These are phyloP conservation scores for Aleadryas rufinucha DNA, from an alignment of 2,113 vertebrate species.

Conservation along the genomic window DNA sequence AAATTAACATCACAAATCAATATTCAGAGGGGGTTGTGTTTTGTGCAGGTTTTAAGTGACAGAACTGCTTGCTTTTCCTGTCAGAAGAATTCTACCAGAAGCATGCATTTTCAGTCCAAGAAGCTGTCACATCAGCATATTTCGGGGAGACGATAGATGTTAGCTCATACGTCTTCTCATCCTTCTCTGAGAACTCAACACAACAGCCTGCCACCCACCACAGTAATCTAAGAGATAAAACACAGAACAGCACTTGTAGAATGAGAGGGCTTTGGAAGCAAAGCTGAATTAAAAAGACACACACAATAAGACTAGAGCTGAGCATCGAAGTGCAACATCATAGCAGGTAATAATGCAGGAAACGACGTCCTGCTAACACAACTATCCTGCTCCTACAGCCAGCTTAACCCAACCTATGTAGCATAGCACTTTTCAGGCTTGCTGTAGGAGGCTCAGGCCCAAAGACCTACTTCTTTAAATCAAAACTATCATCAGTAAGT, in stretches of 20 bases:
- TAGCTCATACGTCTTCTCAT: neutral
- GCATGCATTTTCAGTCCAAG: neutral
- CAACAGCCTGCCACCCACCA: neutral
- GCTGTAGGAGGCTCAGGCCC: neutral
- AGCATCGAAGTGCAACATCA: neutral
- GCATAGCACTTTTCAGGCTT: neutral
- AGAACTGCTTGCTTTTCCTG: neutral
- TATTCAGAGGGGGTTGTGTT: neutral
- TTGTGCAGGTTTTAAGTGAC: neutral
- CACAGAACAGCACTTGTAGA: neutral
- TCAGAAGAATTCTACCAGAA: neutral
- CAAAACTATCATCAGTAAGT: neutral
- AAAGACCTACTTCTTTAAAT: neutral
- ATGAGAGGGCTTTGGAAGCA: neutral
- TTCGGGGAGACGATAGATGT: neutral
- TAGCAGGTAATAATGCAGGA: neutral
- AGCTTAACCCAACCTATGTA: neutral
- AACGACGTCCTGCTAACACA: neutral
- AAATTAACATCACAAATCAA: neutral
- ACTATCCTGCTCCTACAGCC: neutral
- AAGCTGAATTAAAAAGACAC: neutral
- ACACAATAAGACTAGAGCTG: neutral
- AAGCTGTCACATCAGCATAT: constrained; percentile 9
- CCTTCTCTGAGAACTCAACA: neutral
- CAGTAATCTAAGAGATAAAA: neutral